phyloP scores from a whole-genome alignment of 2,797 vertebrate species.

The Tenualosa ilisha region DNA sequence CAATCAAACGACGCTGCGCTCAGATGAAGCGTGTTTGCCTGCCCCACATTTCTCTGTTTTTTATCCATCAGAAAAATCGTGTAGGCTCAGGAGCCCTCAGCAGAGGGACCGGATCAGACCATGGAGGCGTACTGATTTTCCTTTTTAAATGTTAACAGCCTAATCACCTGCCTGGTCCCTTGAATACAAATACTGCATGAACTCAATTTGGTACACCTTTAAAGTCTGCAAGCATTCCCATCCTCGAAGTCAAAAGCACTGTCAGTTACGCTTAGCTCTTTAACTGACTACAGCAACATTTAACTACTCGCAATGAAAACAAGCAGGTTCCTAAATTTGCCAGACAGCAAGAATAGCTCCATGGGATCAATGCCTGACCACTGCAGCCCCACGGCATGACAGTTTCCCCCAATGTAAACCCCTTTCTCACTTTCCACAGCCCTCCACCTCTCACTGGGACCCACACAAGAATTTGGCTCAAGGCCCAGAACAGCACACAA shows the following conservation, averaged over 20 bases:
- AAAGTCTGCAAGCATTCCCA: not conserved
- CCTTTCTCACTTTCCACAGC: conserved; percentile 43
- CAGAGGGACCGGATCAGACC: conserved; percentile 29
- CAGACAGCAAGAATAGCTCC: conserved; percentile 23
- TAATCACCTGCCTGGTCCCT: conserved; percentile 36
- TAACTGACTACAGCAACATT: not conserved
- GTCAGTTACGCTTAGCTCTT: not conserved
- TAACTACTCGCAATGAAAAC: not conserved
- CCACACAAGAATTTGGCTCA: conserved; percentile 35
- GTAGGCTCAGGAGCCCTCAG: not conserved
- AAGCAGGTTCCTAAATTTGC: not conserved
- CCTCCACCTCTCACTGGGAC: conserved; percentile 37
- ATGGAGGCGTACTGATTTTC: conserved; percentile 27
- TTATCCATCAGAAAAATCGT: conserved; percentile 37
- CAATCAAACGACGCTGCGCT: conserved; percentile 35
- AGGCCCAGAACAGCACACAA: conserved; percentile 53
- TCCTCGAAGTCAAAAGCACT: not conserved
- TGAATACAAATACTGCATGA: conserved; percentile 35
- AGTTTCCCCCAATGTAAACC: conserved; percentile 40
- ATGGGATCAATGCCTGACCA: conserved; percentile 24
- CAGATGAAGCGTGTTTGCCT: conserved; percentile 28
- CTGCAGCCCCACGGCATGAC: conserved; percentile 8
- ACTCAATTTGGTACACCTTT: conserved; percentile 26
- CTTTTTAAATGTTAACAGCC: conserved; percentile 37
- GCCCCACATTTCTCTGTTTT: conserved; percentile 39